Conservation (phyloP, 2,888 invertebrate species). For the Thymelicus lineola region DNA sequence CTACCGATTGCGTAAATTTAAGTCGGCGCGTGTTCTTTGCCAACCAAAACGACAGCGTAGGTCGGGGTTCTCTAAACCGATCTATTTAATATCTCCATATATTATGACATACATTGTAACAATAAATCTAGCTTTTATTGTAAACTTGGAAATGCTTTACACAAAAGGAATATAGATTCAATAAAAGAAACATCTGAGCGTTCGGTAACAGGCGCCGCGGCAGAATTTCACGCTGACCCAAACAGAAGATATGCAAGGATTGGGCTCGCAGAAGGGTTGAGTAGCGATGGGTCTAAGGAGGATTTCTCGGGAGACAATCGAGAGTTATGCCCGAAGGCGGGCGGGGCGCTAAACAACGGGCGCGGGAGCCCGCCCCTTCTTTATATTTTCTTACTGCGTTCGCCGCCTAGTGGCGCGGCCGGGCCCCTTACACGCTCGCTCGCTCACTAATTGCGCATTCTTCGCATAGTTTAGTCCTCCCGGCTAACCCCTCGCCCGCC, state of each 20-base stretch:
- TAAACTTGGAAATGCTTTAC: not conserved
- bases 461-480: conserved; percentile 96
- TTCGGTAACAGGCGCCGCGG: conserved; percentile 66
- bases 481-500: conserved; percentile 83
- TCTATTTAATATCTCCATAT: conserved; percentile 10
- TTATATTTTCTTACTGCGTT: conserved; percentile 89
- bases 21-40: conserved; percentile 32
- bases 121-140: not conserved
- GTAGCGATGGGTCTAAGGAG: conserved; percentile 81
- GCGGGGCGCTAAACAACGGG: conserved; percentile 85
- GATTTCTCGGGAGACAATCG: conserved; percentile 84
- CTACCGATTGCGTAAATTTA: conserved; percentile 32
- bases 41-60: conserved; percentile 33
- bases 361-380: conserved; percentile 86
- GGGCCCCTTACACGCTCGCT: conserved; percentile 88
- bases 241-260: conserved; percentile 79
- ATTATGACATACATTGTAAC: conserved; percentile 3
- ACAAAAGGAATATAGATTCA: conserved; percentile 40
- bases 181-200: conserved; percentile 68
- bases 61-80: conserved; percentile 26
- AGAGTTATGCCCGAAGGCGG: conserved; percentile 84
- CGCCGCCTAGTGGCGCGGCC: conserved; percentile 84
- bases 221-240: conserved; percentile 83
- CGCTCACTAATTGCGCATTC: conserved; percentile 98
- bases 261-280: conserved; percentile 80